Base-by-base conservation (phyloP, 2,797 vertebrate genomes). In the Crocidura indochinensis region DNA sequence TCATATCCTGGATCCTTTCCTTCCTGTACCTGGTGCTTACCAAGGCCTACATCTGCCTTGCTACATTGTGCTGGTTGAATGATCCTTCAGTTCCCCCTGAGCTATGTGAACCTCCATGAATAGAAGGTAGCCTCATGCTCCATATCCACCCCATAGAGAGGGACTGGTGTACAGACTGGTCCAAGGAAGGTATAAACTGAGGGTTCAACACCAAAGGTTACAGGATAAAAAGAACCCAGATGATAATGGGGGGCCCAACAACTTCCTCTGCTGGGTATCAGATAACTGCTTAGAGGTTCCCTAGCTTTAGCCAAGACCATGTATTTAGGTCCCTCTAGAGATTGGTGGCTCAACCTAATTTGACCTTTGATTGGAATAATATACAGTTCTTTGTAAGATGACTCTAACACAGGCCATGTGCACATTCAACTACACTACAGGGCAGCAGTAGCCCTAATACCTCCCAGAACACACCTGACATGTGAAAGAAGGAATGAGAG, bases 261-360 rank as follows among this genome's bases (percentile, higher is more conserved):
- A 56, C 76, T 92, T 77, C 82, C 82, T 90, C 76, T 93, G 56
- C 31, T 76, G 85, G 89, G 85, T 53, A 84, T 90, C 72, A 65
- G 60, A 71, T 74, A 69, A 72, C 46, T 67, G 85, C 62, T 74
- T 68, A 49, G 75, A 84, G 74, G 77, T 27, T 22, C 73, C 82
- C 79, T 11, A 17, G 5, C 19, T 62, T 89, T 81, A 27, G 10
- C 31, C 22, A 22, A 80, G 64, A 79, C 69, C 26, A 2, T 24
- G 2, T 64, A 49, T 62, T 83, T 20, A 17, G 20, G 29, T 82
- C 72, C 68, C 72, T n/a, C n/a, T 78, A 10, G 27, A 47, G 31
- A 78, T 74, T 3, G 10, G 22, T 71, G 72, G 38, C 46, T 73
- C 15, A 69, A 20, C 20, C 3, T 22, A 10, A 84, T 38, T 68